These are phyloP conservation scores for Hippocampus comes DNA, from an alignment of 2,113 vertebrate genomes.

Conservation along the genomic window DNA sequence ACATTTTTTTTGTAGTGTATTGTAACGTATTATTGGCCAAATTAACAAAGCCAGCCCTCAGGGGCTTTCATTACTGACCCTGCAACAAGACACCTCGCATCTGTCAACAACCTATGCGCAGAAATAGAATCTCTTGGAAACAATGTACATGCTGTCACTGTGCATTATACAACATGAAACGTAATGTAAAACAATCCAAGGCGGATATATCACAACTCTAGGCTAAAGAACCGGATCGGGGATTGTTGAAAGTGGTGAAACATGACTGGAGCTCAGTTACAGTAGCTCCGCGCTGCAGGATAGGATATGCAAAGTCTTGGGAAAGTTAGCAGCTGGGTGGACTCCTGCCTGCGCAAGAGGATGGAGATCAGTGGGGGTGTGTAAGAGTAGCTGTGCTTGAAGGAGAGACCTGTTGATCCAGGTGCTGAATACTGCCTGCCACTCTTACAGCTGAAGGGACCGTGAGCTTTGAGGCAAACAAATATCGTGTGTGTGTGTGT, in stretches of 20 bases:
- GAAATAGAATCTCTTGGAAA: constrained; percentile 39
- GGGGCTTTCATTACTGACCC: constrained; percentile 23
- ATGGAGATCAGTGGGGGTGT: constrained; percentile 57
- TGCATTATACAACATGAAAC: constrained; percentile 45
- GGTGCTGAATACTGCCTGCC: constrained; percentile 63
- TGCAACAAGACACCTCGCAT: constrained; percentile 38
- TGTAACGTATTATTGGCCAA: constrained; percentile 56
- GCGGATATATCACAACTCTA: constrained; percentile 39
- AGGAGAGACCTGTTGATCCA: constrained; percentile 64
- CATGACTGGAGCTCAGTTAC: constrained; percentile 36
- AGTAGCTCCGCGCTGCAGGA: constrained; percentile 37
- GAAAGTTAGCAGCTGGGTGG: constrained; percentile 60
- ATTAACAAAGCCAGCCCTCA: constrained; percentile 42
- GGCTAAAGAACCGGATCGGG: constrained; percentile 21
- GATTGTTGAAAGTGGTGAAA: constrained; percentile 51
- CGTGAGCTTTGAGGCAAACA: constrained; percentile 32
- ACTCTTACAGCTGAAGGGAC: constrained; percentile 46
- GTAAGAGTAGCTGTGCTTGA: constrained; percentile 56
- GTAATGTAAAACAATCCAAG: constrained; percentile 42
- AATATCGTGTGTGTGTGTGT: constrained; percentile 18
- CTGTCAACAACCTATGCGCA: constrained; percentile 36
- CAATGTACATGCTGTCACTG: constrained; percentile 27
- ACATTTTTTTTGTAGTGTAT: constrained; percentile 23
- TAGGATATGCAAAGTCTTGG: constrained; percentile 41
- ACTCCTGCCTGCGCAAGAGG: constrained; percentile 41